Base-by-base conservation (phyloP, 1,140 invertebrate genomes). In the Drosophila fuyamai region DNA sequence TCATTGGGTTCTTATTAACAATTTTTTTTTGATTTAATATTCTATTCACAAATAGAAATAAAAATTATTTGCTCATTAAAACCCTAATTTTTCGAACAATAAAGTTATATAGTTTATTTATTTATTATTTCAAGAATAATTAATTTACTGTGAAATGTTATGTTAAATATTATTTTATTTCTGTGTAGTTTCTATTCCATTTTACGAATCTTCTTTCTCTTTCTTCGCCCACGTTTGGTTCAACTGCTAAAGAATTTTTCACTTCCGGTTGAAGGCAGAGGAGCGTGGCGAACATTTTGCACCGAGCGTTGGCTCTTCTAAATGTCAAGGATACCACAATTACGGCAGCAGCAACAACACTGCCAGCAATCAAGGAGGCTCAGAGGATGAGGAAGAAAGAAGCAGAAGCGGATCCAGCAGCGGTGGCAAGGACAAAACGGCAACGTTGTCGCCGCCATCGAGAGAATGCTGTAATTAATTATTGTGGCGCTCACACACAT, bases 321-420 rank as follows among this genome's bases (percentile, higher is more conserved):
- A 83, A 83, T 83, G 81, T 83, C 81, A 83, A 83, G 80, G 80
- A 83, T 82, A 82, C 80, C 78, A 78, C 79, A 82, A 74, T 56
- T 63, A 73, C 67, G 65, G 36, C 57, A 63, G 59, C 44, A 62
- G 46, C 47, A 74, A 58, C 44, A 55, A 46, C 61, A 46, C 13
- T n/a, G 18, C 12, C 32, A 54, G 29, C 12, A 40, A 51, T 48
- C 66, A 62, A 55, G 51, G 44, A 71, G 23, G 18, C 38, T 35
- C 5, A 13, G 32, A 57, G 41, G 38, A 32, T 23, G 23, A 12
- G 13, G 7, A 23, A 23, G 62, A 58, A 23, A 46, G 47, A 32
- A 35, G 27, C 55, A 54, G 51, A 29, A 44, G 41, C 53, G 32
- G 41, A 71, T 48, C 32, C 23, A 38, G 62, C 59, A 32, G 27